A percentile compares a stretch with the other conserved stretches of the same genome.
Evolutionary conservation across 2,797 vertebrate genomes (phyloP).

Genomic region (Pangasius sanitwongsei): DNA sequence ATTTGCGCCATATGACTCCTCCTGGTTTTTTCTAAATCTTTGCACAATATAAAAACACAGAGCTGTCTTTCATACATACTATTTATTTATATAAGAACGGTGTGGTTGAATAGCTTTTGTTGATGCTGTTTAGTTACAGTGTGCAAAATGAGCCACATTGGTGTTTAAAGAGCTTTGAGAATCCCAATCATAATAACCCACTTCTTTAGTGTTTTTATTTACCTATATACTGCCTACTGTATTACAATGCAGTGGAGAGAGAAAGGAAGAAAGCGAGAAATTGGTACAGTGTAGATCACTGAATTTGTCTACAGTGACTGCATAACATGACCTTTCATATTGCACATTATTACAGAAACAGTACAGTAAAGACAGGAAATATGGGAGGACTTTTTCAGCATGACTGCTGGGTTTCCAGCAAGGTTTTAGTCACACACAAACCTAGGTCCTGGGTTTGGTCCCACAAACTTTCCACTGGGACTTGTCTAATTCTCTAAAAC

Average conservation of each 20-base stretch:
- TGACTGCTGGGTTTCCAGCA: neutral
- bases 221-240: neutral
- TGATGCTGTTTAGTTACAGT: constrained; percentile 16
- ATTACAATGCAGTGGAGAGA: neutral
- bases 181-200: neutral
- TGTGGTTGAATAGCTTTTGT: neutral
- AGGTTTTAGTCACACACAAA: neutral
- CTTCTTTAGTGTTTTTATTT: neutral
- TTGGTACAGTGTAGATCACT: neutral
- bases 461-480: constrained; percentile 27
- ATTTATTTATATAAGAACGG: no score
- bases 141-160: constrained; percentile 39
- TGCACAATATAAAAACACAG: neutral
- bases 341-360: neutral
- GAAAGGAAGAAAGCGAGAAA: neutral
- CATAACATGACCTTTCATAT: neutral
- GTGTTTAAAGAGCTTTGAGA: neutral
- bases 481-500: neutral
- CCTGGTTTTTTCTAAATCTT: neutral
- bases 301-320: constrained; percentile 5
- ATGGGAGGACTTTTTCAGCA: constrained; percentile 1
- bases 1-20: constrained; percentile 19
- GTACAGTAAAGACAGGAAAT: neutral
- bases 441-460: neutral
- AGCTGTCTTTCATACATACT: neutral